A percentile compares a stretch with the other conserved stretches of the same genome.
Evolutionary conservation across 2,797 vertebrate species (phyloP).

Genomic region (Ataeniobius toweri): DNA sequence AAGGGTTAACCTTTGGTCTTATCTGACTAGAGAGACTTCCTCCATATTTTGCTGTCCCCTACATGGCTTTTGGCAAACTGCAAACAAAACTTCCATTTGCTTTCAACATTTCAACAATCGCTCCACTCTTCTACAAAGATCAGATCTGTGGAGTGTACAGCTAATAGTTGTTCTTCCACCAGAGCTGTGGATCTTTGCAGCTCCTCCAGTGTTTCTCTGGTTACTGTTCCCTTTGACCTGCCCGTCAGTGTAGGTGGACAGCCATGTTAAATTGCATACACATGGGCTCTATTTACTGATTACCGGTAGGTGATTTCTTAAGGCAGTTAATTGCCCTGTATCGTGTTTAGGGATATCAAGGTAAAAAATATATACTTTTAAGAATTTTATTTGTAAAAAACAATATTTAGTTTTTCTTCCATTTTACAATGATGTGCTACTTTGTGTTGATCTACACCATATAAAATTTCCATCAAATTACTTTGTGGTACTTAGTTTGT

Average conservation of each 20-base stretch:
- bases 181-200: neutral
- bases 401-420: neutral
- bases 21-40: neutral
- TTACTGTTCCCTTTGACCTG: neutral
- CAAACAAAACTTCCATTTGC: neutral
- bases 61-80: neutral
- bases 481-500: too few species aligned
- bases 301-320: neutral
- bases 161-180: neutral
- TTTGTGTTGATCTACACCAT: neutral
- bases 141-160: neutral
- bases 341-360: neutral
- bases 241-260: neutral
- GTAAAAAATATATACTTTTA: neutral
- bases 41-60: neutral
- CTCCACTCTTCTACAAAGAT: neutral
- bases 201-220: neutral
- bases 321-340: neutral
- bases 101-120: neutral
- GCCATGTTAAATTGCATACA: neutral
- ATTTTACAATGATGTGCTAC: neutral
- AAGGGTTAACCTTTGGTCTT: neutral
- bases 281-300: neutral
- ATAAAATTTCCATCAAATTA: neutral
- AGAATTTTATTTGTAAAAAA: neutral